Conservation (phyloP, 2,888 invertebrate species). For the Nephrotoma appendiculata region DNA sequence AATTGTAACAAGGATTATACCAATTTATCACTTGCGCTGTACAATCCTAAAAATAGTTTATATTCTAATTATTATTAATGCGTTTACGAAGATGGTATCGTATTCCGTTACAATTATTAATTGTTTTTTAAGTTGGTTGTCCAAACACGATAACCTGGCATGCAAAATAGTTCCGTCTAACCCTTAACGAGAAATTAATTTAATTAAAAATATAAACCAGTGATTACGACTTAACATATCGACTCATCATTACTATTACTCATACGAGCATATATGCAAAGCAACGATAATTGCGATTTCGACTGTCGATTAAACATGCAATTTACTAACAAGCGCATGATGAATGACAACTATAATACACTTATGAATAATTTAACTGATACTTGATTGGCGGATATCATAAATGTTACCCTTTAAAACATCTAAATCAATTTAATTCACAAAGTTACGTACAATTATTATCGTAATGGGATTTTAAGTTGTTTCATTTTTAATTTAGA, state of each 20-base stretch:
- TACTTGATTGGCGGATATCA: background rate
- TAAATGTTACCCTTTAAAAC: background rate
- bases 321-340: background rate
- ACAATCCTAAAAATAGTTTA: background rate
- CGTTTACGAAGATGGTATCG: background rate
- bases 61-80: background rate
- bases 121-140: background rate
- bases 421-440: background rate
- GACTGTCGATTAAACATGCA: background rate
- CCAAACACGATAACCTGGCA: background rate
- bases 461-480: background rate
- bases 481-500: background rate
- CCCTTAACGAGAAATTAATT: background rate
- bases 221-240: background rate
- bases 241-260: background rate
- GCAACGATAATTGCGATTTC: background rate
- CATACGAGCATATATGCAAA: background rate
- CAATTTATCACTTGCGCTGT: background rate
- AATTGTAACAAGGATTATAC: background rate
- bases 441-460: background rate
- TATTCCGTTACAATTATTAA: background rate
- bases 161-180: background rate
- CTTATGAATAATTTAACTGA: background rate
- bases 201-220: background rate
- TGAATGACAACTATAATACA: background rate